phyloP scores from a whole-genome alignment of 2,888 invertebrate genomes.

The Loripinus fragilis region DNA sequence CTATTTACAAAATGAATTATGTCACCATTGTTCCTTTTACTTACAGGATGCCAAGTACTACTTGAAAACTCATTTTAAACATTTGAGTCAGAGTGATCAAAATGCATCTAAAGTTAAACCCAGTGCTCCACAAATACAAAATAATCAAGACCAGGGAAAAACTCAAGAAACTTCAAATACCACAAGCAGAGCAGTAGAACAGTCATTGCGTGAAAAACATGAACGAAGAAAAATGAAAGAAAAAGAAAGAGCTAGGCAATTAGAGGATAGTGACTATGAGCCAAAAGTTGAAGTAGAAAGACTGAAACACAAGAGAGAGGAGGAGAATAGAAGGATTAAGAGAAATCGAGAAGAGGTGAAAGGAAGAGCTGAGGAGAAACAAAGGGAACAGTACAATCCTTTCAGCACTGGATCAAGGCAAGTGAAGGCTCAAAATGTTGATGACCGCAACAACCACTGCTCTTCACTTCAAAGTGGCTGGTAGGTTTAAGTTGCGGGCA shows the following conservation, averaged over 20 bases:
- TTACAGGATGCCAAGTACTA: slow-evolving; percentile 52
- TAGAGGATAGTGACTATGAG: slow-evolving; percentile 9
- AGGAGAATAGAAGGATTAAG: not conserved
- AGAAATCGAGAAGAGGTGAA: slow-evolving; percentile 2
- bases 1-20: too few relatives aligned
- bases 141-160: not conserved
- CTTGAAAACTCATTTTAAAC: slow-evolving; percentile 45
- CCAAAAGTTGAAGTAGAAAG: not conserved
- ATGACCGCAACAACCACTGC: slow-evolving; percentile 25
- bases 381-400: not conserved
- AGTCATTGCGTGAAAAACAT: not conserved
- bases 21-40: too few relatives aligned
- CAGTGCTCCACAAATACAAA: not conserved
- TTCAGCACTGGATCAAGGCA: slow-evolving; percentile 8
- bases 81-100: slow-evolving; percentile 33
- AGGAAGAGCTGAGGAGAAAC: not conserved
- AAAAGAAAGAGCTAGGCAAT: not conserved
- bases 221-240: slow-evolving; percentile 1
- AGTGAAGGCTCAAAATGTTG: slow-evolving; percentile 21
- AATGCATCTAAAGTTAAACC: not conserved
- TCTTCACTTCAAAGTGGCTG: slow-evolving; percentile 14
- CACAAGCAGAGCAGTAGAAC: not conserved
- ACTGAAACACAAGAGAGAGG: not conserved
- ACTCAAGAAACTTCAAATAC: not conserved
- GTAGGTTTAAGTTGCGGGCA: slow-evolving; percentile 20